These are phyloP conservation scores for Dipodomys spectabilis DNA, from an alignment of 2,113 vertebrate species.

Conservation along the genomic window DNA sequence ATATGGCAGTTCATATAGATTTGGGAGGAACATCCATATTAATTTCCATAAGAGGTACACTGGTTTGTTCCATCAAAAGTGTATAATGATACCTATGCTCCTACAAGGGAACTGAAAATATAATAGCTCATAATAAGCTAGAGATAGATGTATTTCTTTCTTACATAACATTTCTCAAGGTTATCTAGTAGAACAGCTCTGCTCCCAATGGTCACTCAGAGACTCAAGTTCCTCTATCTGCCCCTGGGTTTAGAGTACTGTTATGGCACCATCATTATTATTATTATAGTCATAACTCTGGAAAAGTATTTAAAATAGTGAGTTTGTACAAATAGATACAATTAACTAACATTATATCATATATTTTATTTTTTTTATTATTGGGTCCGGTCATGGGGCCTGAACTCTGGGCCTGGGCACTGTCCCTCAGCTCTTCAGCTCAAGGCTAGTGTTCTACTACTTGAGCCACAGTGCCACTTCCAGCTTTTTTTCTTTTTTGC, in stretches of 20 bases:
- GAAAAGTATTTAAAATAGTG: not conserved
- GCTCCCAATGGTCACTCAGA: not conserved
- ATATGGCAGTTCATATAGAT: too few relatives aligned
- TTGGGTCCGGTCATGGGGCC: too few relatives aligned
- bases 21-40: too few relatives aligned
- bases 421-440: too few relatives aligned
- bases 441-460: too few relatives aligned
- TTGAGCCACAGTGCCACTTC: too few relatives aligned
- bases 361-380: too few relatives aligned
- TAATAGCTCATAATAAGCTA: not conserved
- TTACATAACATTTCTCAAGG: not conserved
- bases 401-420: too few relatives aligned
- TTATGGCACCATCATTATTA: too few relatives aligned
- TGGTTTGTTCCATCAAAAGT: too few relatives aligned
- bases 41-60: too few relatives aligned
- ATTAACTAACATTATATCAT: not conserved
- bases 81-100: not conserved
- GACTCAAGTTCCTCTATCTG: not conserved
- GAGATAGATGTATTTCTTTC: not conserved
- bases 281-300: not conserved
- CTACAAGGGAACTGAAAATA: not conserved
- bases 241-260: not conserved
- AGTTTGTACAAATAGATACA: not conserved
- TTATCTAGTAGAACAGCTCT: not conserved
- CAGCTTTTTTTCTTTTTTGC: too few relatives aligned